phyloP scores from a whole-genome alignment of 2,113 vertebrate genomes.

The Leptodactylus fuscus region DNA sequence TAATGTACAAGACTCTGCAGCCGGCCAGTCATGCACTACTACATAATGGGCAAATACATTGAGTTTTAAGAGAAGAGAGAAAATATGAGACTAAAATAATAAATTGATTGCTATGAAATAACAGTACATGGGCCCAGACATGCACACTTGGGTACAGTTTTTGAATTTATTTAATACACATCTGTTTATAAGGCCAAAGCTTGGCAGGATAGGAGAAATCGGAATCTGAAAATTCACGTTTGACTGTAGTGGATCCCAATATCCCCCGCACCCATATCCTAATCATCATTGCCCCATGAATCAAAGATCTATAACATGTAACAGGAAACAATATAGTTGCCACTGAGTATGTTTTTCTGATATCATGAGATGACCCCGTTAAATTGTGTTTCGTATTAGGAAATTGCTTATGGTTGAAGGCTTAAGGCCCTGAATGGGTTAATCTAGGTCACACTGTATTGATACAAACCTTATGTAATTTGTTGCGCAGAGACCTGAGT shows the following conservation, averaged over 20 bases:
- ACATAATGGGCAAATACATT: not conserved
- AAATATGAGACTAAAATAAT: too few species aligned
- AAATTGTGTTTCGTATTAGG: too few species aligned
- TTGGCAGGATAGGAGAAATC: too few species aligned
- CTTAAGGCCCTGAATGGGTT: not conserved
- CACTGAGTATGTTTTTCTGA: too few species aligned
- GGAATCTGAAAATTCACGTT: not conserved
- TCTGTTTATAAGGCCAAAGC: too few species aligned
- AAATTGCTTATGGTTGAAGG: too few species aligned
- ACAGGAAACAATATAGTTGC: too few species aligned
- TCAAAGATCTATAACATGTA: too few species aligned
- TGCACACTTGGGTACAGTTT: not conserved
- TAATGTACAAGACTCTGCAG: not conserved
- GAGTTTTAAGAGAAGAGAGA: too few species aligned
- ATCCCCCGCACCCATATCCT: not conserved
- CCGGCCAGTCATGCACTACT: not conserved
- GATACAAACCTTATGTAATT: not conserved
- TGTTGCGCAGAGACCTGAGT: not conserved
- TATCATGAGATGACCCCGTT: too few species aligned
- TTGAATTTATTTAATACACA: not conserved
- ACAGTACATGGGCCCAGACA: not conserved
- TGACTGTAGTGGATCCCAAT: not conserved
- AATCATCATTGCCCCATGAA: too few species aligned
- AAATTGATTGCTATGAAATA: not conserved
- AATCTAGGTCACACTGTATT: not conserved